phyloP scores from a whole-genome alignment of 1,140 invertebrate species.

The Geopemphigus sp. region DNA sequence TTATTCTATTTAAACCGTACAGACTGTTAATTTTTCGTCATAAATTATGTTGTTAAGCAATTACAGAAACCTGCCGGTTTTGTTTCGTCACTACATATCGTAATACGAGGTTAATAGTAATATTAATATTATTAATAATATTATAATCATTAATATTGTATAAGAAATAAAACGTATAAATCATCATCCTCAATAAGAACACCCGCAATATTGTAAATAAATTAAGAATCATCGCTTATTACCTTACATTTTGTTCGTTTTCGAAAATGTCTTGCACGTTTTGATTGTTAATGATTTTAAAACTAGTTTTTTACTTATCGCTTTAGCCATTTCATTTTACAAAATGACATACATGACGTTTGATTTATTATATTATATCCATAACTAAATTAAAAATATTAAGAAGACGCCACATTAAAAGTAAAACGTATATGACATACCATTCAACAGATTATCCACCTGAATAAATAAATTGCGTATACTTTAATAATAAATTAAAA shows the following conservation, averaged over 20 bases:
- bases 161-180: background rate
- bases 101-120: no score
- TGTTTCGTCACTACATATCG: no score
- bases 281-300: slow-evolving; percentile 17
- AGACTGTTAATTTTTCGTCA: no score
- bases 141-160: no score
- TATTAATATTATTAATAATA: no score
- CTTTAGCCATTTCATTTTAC: background rate
- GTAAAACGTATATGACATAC: background rate
- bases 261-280: background rate
- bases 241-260: background rate
- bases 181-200: background rate
- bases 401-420: no score
- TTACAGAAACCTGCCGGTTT: no score
- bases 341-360: background rate
- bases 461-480: no score
- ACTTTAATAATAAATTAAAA: no score
- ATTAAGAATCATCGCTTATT: background rate
- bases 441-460: no score
- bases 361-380: background rate
- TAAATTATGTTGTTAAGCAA: no score
- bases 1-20: no score
- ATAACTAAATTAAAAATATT: background rate
- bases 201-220: background rate
- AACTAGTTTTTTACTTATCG: slow-evolving; percentile 7